A percentile compares a stretch with the other conserved stretches of the same genome.
Evolutionary conservation across 2,113 vertebrate species (phyloP).

Genomic region (Heloderma charlesbogerti): DNA sequence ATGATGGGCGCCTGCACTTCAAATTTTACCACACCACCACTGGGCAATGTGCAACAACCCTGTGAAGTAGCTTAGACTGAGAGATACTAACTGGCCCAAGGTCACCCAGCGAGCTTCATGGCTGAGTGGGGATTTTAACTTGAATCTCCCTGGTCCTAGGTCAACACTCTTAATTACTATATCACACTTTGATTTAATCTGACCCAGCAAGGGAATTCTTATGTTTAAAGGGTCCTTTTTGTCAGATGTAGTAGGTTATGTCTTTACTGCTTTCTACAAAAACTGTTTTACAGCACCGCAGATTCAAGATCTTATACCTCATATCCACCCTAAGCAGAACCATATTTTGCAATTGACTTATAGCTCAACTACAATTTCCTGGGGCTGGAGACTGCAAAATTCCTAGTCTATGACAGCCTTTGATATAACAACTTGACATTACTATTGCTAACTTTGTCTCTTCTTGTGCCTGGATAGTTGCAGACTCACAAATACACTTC

Average conservation of each 20-base stretch:
- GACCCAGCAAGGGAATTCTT: background rate
- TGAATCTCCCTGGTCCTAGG: too few species aligned
- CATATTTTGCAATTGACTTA: background rate
- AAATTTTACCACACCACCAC: too few species aligned
- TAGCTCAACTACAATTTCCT: background rate
- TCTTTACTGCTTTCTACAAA: background rate
- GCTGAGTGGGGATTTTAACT: too few species aligned
- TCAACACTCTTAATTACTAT: too few species aligned
- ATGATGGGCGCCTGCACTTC: too few species aligned
- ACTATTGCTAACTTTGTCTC: background rate
- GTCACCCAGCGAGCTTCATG: too few species aligned
- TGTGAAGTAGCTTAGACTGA: too few species aligned
- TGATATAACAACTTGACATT: background rate
- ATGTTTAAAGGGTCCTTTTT: background rate
- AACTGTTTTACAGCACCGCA: background rate
- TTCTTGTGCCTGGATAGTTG: background rate
- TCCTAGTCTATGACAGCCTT: background rate
- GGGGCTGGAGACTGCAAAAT: background rate
- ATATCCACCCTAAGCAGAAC: background rate
- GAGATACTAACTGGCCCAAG: too few species aligned
- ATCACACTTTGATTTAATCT: background rate
- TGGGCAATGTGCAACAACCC: too few species aligned
- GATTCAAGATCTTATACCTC: background rate
- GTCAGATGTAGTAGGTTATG: background rate
- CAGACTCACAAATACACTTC: background rate